Conservation (phyloP, 2,113 vertebrate genomes). For the Cnemophilus loriae region DNA sequence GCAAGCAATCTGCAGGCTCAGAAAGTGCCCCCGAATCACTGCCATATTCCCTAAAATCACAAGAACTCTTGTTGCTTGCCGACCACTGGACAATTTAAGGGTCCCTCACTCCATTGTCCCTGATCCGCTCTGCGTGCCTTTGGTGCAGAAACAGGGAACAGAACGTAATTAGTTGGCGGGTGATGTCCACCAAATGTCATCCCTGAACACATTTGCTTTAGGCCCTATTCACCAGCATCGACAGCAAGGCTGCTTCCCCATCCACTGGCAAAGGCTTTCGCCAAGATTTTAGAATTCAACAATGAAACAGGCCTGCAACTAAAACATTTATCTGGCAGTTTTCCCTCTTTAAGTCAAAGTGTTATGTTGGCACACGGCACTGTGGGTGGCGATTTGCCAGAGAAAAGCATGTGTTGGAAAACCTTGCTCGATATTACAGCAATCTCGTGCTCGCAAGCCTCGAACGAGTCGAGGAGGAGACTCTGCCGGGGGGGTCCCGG, state of each 20-base stretch:
- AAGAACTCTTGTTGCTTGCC: background rate
- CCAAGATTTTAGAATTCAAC: conserved; percentile 73
- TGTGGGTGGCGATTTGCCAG: conserved; percentile 76
- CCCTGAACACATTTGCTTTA: conserved; percentile 16
- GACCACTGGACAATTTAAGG: background rate
- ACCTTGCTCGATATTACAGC: conserved; percentile 74
- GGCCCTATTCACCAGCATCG: conserved; percentile 10
- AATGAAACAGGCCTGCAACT: conserved; percentile 77
- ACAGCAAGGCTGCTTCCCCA: conserved; percentile 40
- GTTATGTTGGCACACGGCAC: conserved; percentile 76
- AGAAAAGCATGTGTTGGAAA: conserved; percentile 78
- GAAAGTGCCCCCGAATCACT: background rate
- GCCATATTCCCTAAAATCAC: background rate
- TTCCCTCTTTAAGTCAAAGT: conserved; percentile 83
- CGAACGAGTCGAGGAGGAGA: conserved; percentile 35
- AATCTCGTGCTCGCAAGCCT: conserved; percentile 72
- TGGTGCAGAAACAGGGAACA: background rate
- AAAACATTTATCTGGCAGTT: conserved; percentile 83
- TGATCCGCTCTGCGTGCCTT: background rate
- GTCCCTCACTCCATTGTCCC: background rate
- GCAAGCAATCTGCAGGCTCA: background rate
- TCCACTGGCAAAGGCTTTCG: conserved; percentile 72
- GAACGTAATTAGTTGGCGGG: background rate
- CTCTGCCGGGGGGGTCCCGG: background rate
- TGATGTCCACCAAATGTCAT: conserved; percentile 35